phyloP scores from a whole-genome alignment of 37 sponge, comb jelly and placozoan genomes.

The Crambe crambe region DNA sequence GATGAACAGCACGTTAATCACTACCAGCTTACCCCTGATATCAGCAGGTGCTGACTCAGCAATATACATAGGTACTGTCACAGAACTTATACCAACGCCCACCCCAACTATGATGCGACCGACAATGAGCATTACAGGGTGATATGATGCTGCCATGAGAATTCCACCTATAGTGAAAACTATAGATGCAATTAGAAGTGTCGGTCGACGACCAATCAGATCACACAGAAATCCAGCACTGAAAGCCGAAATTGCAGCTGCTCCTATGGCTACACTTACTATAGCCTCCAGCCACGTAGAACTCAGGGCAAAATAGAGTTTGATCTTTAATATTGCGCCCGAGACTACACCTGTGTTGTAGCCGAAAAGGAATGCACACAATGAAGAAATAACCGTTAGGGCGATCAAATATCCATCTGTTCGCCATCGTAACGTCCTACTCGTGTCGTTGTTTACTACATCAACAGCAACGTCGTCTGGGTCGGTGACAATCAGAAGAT shows the following conservation, averaged over 20 bases:
- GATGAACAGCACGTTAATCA: constrained; percentile 66
- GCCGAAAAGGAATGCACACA: constrained; percentile 91
- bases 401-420: constrained; percentile 5
- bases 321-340: constrained; percentile 81
- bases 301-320: constrained; percentile 34
- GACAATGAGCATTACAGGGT: constrained; percentile 55
- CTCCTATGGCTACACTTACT: constrained; percentile 80
- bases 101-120: constrained; percentile 82
- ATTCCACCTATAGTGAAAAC: constrained; percentile 88
- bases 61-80: constrained; percentile 84
- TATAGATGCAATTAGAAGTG: constrained; percentile 69
- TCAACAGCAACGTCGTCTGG: too few relatives aligned
- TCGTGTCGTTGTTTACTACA: too few relatives aligned
- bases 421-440: too few relatives aligned
- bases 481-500: too few relatives aligned
- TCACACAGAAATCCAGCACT: constrained; percentile 57
- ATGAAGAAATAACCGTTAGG: constrained; percentile 25
- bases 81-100: constrained; percentile 80
- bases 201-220: constrained; percentile 68
- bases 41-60: constrained; percentile 80
- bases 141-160: constrained; percentile 55
- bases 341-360: constrained; percentile 96
- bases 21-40: constrained; percentile 83
- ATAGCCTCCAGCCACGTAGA: constrained; percentile 70
- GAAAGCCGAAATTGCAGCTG: constrained; percentile 74